Evolutionary conservation across 2,888 invertebrate genomes (phyloP).

Genomic region (Lathronympha strigana): DNA sequence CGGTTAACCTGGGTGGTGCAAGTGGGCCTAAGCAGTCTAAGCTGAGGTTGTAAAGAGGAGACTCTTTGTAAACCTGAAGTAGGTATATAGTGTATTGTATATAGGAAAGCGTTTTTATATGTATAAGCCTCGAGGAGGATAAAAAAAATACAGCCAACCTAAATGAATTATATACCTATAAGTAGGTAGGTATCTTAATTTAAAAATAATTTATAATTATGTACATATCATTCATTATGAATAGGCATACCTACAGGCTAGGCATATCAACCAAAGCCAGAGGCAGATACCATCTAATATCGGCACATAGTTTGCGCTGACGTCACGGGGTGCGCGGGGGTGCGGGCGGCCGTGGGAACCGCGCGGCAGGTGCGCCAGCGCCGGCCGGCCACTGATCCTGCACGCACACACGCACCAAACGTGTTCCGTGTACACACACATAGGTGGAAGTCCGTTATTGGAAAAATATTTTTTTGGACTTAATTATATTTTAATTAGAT

Average conservation of each 20-base stretch:
- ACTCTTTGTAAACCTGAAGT: too few relatives aligned
- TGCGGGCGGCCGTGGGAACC: conserved; percentile 77
- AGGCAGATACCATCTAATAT: conserved; percentile 35
- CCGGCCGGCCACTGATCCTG: conserved; percentile 81
- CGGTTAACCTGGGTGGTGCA: too few relatives aligned
- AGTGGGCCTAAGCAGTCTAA: too few relatives aligned
- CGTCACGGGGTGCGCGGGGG: conserved; percentile 63
- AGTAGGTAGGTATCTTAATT: too few relatives aligned
- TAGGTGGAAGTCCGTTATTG: conserved; percentile 65
- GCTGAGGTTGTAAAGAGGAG: too few relatives aligned
- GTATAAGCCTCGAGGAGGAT: too few relatives aligned
- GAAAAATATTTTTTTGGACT: conserved; percentile 68
- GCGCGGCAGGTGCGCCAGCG: conserved; percentile 82
- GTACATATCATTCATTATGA: not conserved
- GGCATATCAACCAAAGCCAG: conserved; percentile 15
- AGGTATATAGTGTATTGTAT: too few relatives aligned
- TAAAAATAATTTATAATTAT: too few relatives aligned
- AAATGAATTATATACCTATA: too few relatives aligned
- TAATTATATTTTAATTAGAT: conserved; percentile 36
- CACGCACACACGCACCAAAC: conserved; percentile 63
- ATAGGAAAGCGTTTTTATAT: too few relatives aligned
- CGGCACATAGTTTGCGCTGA: conserved; percentile 70
- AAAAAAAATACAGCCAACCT: too few relatives aligned
- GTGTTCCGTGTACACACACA: conserved; percentile 49
- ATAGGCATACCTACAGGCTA: too few relatives aligned